Evolutionary conservation across 1,140 invertebrate genomes (phyloP).

Genomic region (Drosophila aff.): DNA sequence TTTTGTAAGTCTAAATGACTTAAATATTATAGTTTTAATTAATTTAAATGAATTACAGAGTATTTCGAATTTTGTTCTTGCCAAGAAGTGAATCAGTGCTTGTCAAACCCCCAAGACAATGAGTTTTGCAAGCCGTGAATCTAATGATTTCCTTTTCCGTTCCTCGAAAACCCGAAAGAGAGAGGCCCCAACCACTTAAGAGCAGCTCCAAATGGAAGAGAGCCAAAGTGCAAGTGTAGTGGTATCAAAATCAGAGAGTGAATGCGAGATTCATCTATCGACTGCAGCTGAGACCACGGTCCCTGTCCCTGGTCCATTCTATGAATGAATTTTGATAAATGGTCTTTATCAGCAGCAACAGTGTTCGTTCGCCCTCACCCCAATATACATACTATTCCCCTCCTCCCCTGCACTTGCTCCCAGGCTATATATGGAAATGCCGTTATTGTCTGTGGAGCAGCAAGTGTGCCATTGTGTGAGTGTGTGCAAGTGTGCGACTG

Average conservation of each 20-base stretch:
- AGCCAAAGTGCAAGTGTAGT: slow-evolving; percentile 45
- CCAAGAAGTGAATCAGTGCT: slow-evolving; percentile 8
- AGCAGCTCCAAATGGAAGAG: slow-evolving; percentile 30
- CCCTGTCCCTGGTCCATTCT: slow-evolving; percentile 40
- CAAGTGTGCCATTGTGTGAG: slow-evolving; percentile 26
- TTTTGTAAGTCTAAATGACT: fast-evolving
- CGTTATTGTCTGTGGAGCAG: slow-evolving; percentile 29
- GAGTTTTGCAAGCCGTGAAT: slow-evolving; percentile 52
- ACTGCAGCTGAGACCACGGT: slow-evolving; percentile 43
- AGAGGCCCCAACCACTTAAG: slow-evolving; percentile 42
- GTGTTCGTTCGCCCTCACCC: slow-evolving; percentile 14
- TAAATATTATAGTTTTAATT: neutral
- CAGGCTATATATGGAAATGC: slow-evolving; percentile 65
- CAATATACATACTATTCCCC: neutral
- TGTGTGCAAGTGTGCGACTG: slow-evolving; percentile 26
- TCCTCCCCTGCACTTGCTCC: slow-evolving; percentile 18
- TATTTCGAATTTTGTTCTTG: neutral
- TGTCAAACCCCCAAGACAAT: slow-evolving; percentile 27
- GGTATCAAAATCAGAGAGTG: neutral
- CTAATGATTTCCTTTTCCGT: slow-evolving; percentile 74
- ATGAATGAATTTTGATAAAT: slow-evolving; percentile 84
- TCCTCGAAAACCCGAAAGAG: slow-evolving; percentile 4
- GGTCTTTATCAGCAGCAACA: slow-evolving; percentile 73
- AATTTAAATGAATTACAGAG: slow-evolving; percentile 4
- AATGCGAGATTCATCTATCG: slow-evolving; percentile 1